A percentile compares a stretch with the other conserved stretches of the same genome.
Conservation (phyloP, 2,888 invertebrate species). For the Lymantria monacha region DNA sequence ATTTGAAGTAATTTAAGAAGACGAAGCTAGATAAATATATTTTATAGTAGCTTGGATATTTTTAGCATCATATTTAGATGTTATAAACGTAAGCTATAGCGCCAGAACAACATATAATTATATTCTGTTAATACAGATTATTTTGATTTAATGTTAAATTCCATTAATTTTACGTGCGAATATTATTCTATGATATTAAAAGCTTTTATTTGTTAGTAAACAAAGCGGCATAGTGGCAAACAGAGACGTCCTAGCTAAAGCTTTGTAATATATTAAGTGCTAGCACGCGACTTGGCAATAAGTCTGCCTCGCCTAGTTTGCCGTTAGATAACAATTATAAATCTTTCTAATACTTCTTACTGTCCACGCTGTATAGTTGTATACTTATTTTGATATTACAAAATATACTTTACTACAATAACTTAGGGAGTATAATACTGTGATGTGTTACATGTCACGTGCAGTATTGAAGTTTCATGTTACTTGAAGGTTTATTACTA, state of each 20-base stretch:
- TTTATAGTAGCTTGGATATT: too few species aligned
- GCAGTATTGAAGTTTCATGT: constrained; percentile 9
- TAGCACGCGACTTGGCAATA: constrained; percentile 72
- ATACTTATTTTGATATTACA: constrained; percentile 29
- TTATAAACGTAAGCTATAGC: too few species aligned
- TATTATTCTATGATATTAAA: constrained; percentile 36
- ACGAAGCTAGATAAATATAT: too few species aligned
- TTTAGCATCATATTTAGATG: too few species aligned
- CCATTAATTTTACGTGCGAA: constrained; percentile 19
- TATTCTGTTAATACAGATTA: too few species aligned
- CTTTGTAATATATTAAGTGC: constrained; percentile 71
- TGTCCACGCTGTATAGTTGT: constrained; percentile 57
- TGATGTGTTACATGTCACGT: constrained; percentile 1
- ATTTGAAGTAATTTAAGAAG: too few species aligned
- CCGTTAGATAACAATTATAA: constrained; percentile 75
- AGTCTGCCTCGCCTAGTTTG: constrained; percentile 68
- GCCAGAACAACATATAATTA: too few species aligned
- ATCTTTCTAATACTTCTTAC: constrained; percentile 73
- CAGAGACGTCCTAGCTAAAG: constrained; percentile 71
- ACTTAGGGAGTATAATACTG: constrained; percentile 10
- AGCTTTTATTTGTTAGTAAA: constrained; percentile 63
- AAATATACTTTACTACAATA: constrained; percentile 18
- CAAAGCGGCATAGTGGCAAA: constrained; percentile 61
- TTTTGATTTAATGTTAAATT: background rate
- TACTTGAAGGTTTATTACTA: constrained; percentile 4